A percentile compares a stretch with the other conserved stretches of the same genome.
phyloP scores from a whole-genome alignment of 2,113 vertebrate species.

The Colaptes auratus region DNA sequence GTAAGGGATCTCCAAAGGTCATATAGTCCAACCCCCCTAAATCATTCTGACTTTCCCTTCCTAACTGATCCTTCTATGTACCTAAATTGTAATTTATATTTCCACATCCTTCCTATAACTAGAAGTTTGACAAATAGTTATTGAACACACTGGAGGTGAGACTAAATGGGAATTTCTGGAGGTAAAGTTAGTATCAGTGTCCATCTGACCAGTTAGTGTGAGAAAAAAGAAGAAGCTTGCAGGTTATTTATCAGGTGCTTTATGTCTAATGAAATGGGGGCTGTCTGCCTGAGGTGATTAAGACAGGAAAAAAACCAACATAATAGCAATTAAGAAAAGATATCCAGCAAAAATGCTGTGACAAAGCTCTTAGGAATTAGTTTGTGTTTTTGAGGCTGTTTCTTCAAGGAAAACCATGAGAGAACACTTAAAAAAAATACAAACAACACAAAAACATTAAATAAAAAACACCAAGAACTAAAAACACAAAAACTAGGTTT shows the following conservation, averaged over 20 bases:
- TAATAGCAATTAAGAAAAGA: neutral
- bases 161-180: neutral
- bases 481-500: neutral
- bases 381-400: neutral
- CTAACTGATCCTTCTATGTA: neutral
- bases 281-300: neutral
- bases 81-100: neutral
- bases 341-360: neutral
- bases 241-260: neutral
- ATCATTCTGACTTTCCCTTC: neutral
- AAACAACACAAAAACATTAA: too few relatives aligned
- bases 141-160: neutral
- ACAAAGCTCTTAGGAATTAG: neutral
- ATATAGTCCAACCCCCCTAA: too few relatives aligned
- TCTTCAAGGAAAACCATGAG: neutral
- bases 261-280: neutral
- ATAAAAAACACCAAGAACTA: too few relatives aligned
- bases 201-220: neutral
- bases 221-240: neutral
- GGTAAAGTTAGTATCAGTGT: neutral
- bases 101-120: neutral
- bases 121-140: neutral
- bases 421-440: neutral
- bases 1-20: too few relatives aligned
- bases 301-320: neutral